These are phyloP conservation scores for Leptinotarsa undecemlineata DNA, from an alignment of 1,140 invertebrate species.

Conservation along the genomic window DNA sequence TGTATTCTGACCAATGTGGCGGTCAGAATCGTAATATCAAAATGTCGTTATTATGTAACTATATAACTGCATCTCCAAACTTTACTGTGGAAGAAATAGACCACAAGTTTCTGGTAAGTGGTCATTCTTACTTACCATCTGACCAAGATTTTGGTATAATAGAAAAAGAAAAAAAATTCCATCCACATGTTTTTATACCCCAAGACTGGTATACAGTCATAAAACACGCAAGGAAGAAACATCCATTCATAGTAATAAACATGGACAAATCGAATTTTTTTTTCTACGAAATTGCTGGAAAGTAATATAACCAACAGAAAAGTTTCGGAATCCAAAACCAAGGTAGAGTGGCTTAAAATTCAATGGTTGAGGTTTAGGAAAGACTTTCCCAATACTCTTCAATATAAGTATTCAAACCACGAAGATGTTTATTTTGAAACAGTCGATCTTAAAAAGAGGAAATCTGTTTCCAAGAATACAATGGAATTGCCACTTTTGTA, in stretches of 20 bases:
- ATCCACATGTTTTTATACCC: constrained; percentile 30
- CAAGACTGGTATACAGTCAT: constrained; percentile 31
- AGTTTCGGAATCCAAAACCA: constrained; percentile 9
- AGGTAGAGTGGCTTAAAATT: constrained; percentile 32
- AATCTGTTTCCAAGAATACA: background rate
- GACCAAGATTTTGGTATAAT: constrained; percentile 36
- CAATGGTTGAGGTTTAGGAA: constrained; percentile 31
- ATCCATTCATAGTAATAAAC: constrained; percentile 27
- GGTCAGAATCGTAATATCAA: constrained; percentile 41
- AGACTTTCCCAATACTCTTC: constrained; percentile 11
- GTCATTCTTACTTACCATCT: constrained; percentile 37
- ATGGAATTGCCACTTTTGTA: constrained; percentile 14
- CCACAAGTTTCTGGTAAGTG: constrained; percentile 41
- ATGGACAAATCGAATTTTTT: constrained; percentile 18
- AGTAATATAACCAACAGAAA: constrained; percentile 26
- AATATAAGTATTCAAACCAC: constrained; percentile 24
- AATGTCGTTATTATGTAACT: constrained; percentile 27
- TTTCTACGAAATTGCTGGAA: constrained; percentile 11
- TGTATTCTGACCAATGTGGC: constrained; percentile 41
- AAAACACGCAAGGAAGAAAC: constrained; percentile 22
- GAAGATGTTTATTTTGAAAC: background rate
- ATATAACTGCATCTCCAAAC: constrained; percentile 20
- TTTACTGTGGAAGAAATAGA: constrained; percentile 33
- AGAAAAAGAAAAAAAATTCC: constrained; percentile 35
- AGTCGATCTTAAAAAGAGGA: constrained; percentile 6